Evolutionary conservation across 2,113 vertebrate species (phyloP).

Genomic region (Cinclus mexicanus): DNA sequence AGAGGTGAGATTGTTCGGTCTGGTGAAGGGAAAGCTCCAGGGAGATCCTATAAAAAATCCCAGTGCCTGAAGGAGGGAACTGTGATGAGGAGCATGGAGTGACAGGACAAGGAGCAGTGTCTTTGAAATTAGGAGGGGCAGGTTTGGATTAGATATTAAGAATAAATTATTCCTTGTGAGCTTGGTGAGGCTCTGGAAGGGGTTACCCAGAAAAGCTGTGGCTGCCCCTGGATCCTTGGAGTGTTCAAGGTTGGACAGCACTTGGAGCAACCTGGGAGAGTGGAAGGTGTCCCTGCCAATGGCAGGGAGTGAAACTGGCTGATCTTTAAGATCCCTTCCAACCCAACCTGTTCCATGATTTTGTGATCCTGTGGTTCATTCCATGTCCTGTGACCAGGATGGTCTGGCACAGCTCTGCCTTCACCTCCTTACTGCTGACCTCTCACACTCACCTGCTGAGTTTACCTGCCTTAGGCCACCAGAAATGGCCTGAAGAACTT

Average conservation of each 20-base stretch:
- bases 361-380: neutral
- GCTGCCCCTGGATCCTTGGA: neutral
- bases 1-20: neutral
- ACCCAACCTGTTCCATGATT: neutral
- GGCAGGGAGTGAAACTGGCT: neutral
- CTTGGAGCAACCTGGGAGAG: rapidly evolving
- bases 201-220: neutral
- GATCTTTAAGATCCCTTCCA: neutral
- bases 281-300: neutral
- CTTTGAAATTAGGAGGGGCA: neutral
- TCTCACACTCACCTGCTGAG: neutral
- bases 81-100: too few species aligned
- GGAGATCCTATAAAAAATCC: neutral
- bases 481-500: neutral
- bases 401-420: neutral
- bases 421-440: neutral
- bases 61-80: neutral
- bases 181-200: rapidly evolving
- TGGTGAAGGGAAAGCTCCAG: neutral
- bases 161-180: neutral
- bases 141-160: neutral
- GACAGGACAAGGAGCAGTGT: neutral
- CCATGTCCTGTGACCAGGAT: neutral
- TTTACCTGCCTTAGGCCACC: neutral
- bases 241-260: rapidly evolving